phyloP scores from a whole-genome alignment of 2,888 invertebrate genomes.

The Sialis fuliginosa region DNA sequence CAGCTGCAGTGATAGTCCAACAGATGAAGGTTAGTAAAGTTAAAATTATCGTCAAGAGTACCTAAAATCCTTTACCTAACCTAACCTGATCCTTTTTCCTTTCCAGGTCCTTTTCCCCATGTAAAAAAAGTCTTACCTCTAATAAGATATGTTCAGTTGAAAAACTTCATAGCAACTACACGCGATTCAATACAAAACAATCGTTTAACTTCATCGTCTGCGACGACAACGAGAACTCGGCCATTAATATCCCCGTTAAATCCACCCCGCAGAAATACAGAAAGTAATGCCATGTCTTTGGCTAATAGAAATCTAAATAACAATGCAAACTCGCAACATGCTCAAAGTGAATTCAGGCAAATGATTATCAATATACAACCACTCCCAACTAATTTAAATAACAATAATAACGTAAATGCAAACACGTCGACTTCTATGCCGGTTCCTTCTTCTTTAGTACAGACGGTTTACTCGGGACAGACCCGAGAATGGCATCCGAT shows the following conservation, averaged over 20 bases:
- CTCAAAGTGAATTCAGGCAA: background rate
- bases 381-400: background rate
- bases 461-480: slow-evolving; percentile 1
- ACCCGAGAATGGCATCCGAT: slow-evolving; percentile 1
- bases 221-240: too few relatives aligned
- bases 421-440: background rate
- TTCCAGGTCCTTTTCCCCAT: too few relatives aligned
- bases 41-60: too few relatives aligned
- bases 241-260: too few relatives aligned
- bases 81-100: too few relatives aligned
- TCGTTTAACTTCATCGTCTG: background rate
- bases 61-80: too few relatives aligned
- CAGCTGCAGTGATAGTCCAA: slow-evolving; percentile 78
- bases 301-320: background rate
- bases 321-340: background rate
- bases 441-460: background rate
- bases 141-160: too few relatives aligned
- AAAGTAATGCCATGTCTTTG: too few relatives aligned
- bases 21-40: slow-evolving; percentile 52
- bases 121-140: too few relatives aligned
- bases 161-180: too few relatives aligned
- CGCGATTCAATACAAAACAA: background rate
- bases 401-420: slow-evolving; percentile 1
- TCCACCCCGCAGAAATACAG: background rate
- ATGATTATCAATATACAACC: slow-evolving; percentile 4